Evolutionary conservation across 2,113 vertebrate species (phyloP).

Genomic region (Protobothrops mucrosquamatus): DNA sequence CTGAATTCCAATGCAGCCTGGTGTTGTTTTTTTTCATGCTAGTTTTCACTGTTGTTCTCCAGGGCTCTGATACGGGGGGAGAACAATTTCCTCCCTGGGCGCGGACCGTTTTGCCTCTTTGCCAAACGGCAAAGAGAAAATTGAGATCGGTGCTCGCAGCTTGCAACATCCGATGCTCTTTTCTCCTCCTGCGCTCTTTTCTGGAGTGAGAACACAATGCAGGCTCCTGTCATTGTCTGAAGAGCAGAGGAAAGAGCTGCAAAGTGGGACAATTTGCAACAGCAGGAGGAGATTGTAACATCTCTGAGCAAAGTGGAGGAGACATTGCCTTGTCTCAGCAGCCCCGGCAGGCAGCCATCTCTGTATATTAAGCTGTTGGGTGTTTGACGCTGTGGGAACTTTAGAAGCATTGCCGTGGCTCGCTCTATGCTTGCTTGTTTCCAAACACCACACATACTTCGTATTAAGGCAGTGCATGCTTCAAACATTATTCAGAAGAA

Average conservation of each 20-base stretch:
- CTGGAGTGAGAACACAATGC: neutral
- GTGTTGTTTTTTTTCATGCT: neutral
- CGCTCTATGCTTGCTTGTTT: neutral
- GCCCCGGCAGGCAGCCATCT: neutral
- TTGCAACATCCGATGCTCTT: neutral
- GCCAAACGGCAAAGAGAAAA: neutral
- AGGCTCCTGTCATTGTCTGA: neutral
- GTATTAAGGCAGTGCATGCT: neutral
- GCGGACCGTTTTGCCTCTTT: neutral
- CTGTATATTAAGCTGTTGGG: constrained; percentile 2
- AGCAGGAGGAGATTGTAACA: neutral
- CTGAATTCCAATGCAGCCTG: neutral
- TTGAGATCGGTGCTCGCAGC: neutral
- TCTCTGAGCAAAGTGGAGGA: neutral
- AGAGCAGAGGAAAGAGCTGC: neutral
- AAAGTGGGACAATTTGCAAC: constrained; percentile 11
- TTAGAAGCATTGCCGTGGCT: neutral
- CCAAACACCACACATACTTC: neutral
- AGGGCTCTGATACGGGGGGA: neutral
- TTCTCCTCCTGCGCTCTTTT: rapidly evolving
- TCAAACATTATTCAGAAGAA: neutral
- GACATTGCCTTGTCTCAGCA: neutral
- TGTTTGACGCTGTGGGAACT: neutral
- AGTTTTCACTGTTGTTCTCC: neutral
- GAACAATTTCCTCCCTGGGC: neutral